These are phyloP conservation scores for Dichetophora obliterata DNA, from an alignment of 2,888 invertebrate genomes.

Conservation along the genomic window DNA sequence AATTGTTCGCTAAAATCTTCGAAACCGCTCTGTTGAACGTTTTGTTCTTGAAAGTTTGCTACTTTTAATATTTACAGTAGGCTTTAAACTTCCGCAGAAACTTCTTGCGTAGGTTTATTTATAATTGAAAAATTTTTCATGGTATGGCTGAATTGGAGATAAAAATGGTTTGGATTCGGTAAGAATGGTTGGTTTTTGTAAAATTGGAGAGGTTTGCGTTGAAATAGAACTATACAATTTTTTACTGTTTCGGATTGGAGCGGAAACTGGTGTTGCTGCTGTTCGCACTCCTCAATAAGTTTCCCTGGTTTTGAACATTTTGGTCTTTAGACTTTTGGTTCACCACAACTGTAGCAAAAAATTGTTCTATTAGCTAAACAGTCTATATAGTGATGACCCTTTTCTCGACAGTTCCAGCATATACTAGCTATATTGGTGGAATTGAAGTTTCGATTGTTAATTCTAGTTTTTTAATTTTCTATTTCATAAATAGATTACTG, in stretches of 20 bases:
- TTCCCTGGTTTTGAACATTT: background rate
- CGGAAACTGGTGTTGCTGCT: too few relatives aligned
- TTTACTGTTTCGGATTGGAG: too few relatives aligned
- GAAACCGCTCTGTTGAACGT: slow-evolving; percentile 16
- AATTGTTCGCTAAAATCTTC: slow-evolving; percentile 27
- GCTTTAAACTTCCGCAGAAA: slow-evolving; percentile 23
- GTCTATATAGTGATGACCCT: background rate
- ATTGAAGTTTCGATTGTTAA: too few relatives aligned
- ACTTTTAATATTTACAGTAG: too few relatives aligned
- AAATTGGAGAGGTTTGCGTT: too few relatives aligned
- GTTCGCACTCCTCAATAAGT: too few relatives aligned
- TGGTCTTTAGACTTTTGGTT: background rate
- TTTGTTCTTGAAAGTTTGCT: background rate
- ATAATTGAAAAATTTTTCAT: slow-evolving; percentile 30
- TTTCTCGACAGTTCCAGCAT: background rate
- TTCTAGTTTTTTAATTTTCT: background rate
- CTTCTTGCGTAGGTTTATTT: slow-evolving; percentile 16
- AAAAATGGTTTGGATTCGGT: slow-evolving; percentile 49
- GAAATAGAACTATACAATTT: too few relatives aligned
- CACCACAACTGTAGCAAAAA: too few relatives aligned
- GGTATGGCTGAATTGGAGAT: slow-evolving; percentile 27
- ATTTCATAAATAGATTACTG: background rate
- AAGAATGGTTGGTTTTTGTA: too few relatives aligned
- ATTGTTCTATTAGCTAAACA: background rate
- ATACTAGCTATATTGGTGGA: background rate